These are phyloP conservation scores for Manis javanica DNA, from an alignment of 2,797 vertebrate species.

Conservation along the genomic window DNA sequence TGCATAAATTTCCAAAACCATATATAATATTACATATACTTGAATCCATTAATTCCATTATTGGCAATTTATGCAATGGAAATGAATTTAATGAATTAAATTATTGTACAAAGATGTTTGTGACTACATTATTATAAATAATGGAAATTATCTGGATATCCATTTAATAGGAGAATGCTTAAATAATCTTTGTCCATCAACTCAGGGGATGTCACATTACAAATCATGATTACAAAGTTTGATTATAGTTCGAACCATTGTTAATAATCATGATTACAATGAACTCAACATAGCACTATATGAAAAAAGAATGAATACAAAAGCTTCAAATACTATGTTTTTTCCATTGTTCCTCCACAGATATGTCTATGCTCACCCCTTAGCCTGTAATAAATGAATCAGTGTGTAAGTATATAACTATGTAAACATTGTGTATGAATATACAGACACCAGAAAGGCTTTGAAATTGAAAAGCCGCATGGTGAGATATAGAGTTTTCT, in stretches of 20 bases:
- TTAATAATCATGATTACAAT: constrained; percentile 44
- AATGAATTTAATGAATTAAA: constrained; percentile 55
- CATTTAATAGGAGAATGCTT: constrained; percentile 35
- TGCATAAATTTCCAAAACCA: background rate
- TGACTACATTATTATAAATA: constrained; percentile 29
- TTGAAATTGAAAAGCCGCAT: background rate
- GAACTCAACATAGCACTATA: background rate
- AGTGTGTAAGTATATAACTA: background rate
- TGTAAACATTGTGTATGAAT: background rate
- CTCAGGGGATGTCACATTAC: constrained; percentile 15
- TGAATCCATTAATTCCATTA: background rate
- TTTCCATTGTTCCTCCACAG: background rate
- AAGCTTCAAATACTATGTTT: background rate
- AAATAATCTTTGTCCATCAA: constrained; percentile 45
- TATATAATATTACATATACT: background rate
- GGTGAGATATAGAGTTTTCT: constrained; percentile 4
- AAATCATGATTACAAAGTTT: constrained; percentile 51
- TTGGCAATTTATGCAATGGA: constrained; percentile 27
- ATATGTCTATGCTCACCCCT: background rate
- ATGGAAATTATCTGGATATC: constrained; percentile 28
- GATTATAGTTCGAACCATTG: constrained; percentile 5
- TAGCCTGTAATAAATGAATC: background rate
- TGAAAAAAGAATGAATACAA: constrained; percentile 46
- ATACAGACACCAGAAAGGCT: background rate
- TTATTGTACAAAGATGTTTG: constrained; percentile 1